Evolutionary conservation across 2,888 invertebrate genomes (phyloP).

Genomic region (Pocota personata): DNA sequence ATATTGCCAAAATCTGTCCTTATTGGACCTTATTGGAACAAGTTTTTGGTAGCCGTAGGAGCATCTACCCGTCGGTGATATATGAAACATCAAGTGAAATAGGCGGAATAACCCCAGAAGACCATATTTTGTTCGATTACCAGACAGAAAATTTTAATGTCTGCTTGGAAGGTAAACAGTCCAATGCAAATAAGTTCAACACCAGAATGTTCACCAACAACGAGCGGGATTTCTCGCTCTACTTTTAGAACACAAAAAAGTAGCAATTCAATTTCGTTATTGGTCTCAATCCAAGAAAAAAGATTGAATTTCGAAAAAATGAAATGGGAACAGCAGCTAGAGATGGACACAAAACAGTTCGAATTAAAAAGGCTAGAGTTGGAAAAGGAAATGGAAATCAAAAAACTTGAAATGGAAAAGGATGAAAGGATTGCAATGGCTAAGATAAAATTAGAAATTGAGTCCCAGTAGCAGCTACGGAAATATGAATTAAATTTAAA

Average conservation of each 20-base stretch:
- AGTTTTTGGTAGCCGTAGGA: not conserved
- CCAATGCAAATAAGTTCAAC: not conserved
- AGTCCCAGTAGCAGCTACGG: not conserved
- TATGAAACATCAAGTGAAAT: not conserved
- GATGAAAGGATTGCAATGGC: conserved; percentile 22
- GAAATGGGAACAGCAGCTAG: no score
- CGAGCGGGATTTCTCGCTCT: no score
- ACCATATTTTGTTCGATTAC: not conserved
- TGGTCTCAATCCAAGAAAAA: no score
- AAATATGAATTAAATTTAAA: no score
- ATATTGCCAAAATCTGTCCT: not conserved
- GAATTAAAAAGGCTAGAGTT: not conserved
- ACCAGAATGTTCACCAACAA: not conserved
- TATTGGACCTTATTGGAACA: no score
- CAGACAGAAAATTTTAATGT: not conserved
- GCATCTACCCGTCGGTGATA: not conserved
- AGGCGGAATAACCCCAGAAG: not conserved
- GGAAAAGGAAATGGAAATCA: not conserved
- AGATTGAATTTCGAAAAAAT: no score
- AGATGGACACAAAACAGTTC: no score
- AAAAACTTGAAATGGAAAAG: conserved; percentile 1
- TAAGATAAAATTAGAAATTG: conserved; percentile 6
- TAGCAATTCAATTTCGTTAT: no score
- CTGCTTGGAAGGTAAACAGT: no score
- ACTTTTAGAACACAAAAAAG: no score